A percentile compares a stretch with the other conserved stretches of the same genome.
Conservation (phyloP, 2,888 invertebrate species). For the Pelosia muscerda region DNA sequence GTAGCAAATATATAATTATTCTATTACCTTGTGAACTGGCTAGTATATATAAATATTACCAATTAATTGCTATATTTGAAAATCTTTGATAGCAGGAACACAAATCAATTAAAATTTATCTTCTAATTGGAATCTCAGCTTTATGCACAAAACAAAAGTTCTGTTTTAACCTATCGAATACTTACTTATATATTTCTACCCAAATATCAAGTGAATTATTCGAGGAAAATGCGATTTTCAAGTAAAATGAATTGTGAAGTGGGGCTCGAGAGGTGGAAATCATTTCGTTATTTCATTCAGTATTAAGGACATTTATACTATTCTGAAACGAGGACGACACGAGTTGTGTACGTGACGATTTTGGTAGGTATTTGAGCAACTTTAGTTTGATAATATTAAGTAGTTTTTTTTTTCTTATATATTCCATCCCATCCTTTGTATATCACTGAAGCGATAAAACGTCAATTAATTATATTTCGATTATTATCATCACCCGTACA, state of each 20-base stretch:
- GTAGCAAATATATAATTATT: no score
- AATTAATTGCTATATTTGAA: neutral
- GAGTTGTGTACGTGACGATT: neutral
- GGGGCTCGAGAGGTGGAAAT: conserved; percentile 29
- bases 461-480: no score
- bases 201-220: conserved; percentile 26
- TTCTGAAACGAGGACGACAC: neutral
- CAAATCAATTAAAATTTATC: conserved; percentile 9
- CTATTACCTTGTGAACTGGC: no score
- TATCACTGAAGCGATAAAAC: neutral
- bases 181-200: conserved; percentile 15
- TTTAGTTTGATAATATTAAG: no score
- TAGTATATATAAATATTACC: no score
- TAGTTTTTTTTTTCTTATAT: no score
- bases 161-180: conserved; percentile 21
- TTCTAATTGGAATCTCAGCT: conserved; percentile 2
- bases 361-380: no score
- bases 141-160: conserved; percentile 13
- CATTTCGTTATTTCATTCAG: conserved; percentile 23
- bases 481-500: no score
- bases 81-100: neutral
- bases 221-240: conserved; percentile 37
- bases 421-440: no score
- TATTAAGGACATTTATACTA: conserved; percentile 13
- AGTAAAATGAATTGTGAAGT: conserved; percentile 34